Evolutionary conservation across 2,888 invertebrate species (phyloP).

Genomic region (Ptilodon capucinus): DNA sequence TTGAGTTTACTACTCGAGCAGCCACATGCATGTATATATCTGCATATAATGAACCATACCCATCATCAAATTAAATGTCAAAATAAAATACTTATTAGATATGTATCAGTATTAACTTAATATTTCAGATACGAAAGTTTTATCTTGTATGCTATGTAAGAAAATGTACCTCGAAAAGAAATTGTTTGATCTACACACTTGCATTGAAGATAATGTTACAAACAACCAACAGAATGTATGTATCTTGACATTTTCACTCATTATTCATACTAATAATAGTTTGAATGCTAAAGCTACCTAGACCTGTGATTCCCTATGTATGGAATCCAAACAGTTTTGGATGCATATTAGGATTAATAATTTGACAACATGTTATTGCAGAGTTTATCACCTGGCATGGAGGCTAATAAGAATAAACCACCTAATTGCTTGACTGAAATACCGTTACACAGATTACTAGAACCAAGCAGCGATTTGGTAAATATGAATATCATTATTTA

Average conservation of each 20-base stretch:
- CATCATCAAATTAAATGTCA: too few relatives aligned
- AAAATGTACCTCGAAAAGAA: constrained; percentile 61
- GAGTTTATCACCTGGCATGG: constrained; percentile 14
- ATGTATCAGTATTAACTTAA: background rate
- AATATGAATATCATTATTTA: background rate
- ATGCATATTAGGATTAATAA: too few relatives aligned
- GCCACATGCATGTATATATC: too few relatives aligned
- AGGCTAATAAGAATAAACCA: constrained; percentile 24
- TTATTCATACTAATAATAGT: constrained; percentile 1
- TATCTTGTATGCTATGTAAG: constrained; percentile 62
- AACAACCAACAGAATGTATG: constrained; percentile 23
- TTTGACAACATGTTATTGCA: constrained; percentile 12
- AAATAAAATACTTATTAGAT: too few relatives aligned
- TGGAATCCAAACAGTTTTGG: too few relatives aligned
- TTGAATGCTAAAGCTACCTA: too few relatives aligned
- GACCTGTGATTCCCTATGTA: too few relatives aligned
- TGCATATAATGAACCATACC: too few relatives aligned
- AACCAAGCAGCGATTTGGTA: constrained; percentile 48
- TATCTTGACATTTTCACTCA: constrained; percentile 1
- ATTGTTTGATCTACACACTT: constrained; percentile 53
- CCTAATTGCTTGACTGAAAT: constrained; percentile 45
- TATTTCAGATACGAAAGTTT: constrained; percentile 58
- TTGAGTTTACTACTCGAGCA: too few relatives aligned
- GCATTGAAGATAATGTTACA: constrained; percentile 31
- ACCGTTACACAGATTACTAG: constrained; percentile 49